Evolutionary conservation across 2,888 invertebrate species (phyloP).

Genomic region (Adineta ricciae): DNA sequence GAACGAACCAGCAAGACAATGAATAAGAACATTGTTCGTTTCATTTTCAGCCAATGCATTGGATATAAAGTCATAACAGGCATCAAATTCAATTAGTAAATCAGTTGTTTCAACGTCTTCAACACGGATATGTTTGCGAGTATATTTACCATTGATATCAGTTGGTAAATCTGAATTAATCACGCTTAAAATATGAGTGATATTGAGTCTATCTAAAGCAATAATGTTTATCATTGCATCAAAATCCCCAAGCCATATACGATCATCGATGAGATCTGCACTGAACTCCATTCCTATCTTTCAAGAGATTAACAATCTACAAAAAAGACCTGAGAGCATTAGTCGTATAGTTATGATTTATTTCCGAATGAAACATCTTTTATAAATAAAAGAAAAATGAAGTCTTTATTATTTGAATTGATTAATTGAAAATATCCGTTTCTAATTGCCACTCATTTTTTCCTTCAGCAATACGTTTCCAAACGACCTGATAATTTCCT

Average conservation of each 20-base stretch:
- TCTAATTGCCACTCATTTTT: not conserved
- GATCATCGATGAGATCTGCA: not conserved
- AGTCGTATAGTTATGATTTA: too few species aligned
- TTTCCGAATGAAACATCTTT: too few species aligned
- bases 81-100: not conserved
- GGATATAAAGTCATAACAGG: slow-evolving; percentile 5
- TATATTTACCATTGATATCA: not conserved
- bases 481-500: not conserved
- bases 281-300: not conserved
- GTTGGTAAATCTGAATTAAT: not conserved
- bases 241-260: not conserved
- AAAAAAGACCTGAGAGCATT: too few species aligned
- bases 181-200: not conserved
- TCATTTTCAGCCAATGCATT: not conserved
- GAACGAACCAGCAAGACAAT: slow-evolving; percentile 1
- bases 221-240: not conserved
- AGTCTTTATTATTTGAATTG: not conserved
- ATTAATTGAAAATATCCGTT: not conserved
- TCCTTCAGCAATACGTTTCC: not conserved
- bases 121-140: not conserved
- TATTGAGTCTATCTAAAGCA: not conserved
- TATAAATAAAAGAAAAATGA: not conserved
- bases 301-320: too few species aligned
- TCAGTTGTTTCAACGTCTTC: not conserved
- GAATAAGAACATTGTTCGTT: not conserved